Base-by-base conservation (phyloP, 2,113 vertebrate genomes). In the Cervus canadensis region DNA sequence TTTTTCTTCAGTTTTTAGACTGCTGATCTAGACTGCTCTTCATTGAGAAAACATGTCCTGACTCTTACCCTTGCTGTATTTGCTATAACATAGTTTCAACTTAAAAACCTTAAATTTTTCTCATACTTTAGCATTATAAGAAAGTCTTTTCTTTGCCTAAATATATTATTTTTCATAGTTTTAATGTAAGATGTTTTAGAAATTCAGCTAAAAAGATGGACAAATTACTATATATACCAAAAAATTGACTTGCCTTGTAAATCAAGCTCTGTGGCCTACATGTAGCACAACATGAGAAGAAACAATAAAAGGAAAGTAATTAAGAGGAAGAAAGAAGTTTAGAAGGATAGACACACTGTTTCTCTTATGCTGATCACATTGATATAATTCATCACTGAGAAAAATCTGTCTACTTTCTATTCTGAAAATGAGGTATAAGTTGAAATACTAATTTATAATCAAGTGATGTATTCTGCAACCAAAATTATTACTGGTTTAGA, bases 111-210 rank as follows among this genome's bases (percentile, higher is more conserved):
- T 82, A 91, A 67, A 28, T 97, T 8, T 89, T 79, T 88, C 10
- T 95, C 19, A 36, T 89, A 67, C 15, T 78, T 96, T 33, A 79
- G n/a, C 60, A 25, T 54, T 45, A 48, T 83, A 91, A 92, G 28
- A 89, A 87, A 88, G 36, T 15, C 25, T 71, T 64, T 54, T 17
- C 43, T 91, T 96, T 62, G 50, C n/a, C 82, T 71, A 87, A 90
- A 59, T 85, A 54, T 89, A 25, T 89, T 64, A 50, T 79, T 89
- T 93, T 78, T 86, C 33, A 43, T 95, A 67, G 23, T 94, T 84
- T 87, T 88, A n/a, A 88, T 26, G 23, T 88, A 89, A 91, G 26
- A 60, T 96, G 57, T 30, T 87, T 93, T 48, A 97, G 74, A 97
- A 95, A 82, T 96, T 81, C 21, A 92, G 16, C 28, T 78, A n/a